phyloP scores from a whole-genome alignment of 2,113 vertebrate species.

The Thomomys bottae region DNA sequence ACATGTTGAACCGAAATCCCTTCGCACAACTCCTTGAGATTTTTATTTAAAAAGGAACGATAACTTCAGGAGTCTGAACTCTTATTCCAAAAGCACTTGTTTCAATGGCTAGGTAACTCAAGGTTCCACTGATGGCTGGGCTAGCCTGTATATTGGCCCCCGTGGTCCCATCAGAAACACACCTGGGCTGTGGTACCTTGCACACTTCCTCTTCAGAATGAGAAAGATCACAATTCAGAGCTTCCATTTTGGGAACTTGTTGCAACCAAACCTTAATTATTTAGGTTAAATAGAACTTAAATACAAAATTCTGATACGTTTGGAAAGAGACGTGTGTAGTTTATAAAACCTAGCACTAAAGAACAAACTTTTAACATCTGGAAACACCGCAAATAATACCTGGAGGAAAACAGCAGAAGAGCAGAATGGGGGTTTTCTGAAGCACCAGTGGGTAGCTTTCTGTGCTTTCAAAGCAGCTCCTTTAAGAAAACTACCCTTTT shows the following conservation, averaged over 20 bases:
- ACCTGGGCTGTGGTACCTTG: neutral
- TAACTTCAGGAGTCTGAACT: neutral
- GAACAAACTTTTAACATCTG: neutral
- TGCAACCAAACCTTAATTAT: neutral
- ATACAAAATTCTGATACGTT: neutral
- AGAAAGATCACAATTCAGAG: neutral
- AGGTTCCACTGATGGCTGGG: neutral
- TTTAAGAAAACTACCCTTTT: slow-evolving; percentile 61
- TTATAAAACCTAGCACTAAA: slow-evolving; percentile 46
- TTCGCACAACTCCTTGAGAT: too few relatives aligned
- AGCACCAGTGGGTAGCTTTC: too few relatives aligned
- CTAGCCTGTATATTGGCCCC: neutral
- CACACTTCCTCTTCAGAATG: neutral
- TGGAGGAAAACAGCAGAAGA: neutral
- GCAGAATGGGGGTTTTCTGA: neutral
- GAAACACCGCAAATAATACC: slow-evolving; percentile 26
- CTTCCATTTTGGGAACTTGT: slow-evolving; percentile 13
- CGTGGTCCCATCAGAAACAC: neutral
- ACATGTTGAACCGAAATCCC: too few relatives aligned
- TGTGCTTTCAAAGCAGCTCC: slow-evolving; percentile 30
- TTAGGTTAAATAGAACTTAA: slow-evolving; percentile 49
- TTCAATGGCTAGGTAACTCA: neutral
- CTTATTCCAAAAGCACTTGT: neutral
- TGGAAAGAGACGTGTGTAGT: neutral
- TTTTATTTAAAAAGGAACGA: too few relatives aligned